Evolutionary conservation across 2,888 invertebrate genomes (phyloP).

Genomic region (Erebia aethiops): DNA sequence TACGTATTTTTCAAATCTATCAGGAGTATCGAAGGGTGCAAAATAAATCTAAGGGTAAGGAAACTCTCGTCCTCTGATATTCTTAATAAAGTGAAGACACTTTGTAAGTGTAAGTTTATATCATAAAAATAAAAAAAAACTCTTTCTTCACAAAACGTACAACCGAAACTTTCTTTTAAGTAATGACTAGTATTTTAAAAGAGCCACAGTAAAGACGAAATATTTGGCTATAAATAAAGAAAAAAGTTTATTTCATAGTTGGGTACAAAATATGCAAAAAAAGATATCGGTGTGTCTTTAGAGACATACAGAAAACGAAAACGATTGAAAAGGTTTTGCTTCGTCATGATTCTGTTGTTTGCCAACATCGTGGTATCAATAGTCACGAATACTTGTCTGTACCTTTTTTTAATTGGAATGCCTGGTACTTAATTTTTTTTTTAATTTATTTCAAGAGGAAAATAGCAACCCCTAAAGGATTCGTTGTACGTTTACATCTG

Average conservation of each 20-base stretch:
- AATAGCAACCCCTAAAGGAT: no score
- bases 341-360: constrained; percentile 46
- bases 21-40: no score
- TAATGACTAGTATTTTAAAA: constrained; percentile 31
- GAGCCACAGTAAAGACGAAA: constrained; percentile 53
- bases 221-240: constrained; percentile 61
- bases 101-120: constrained; percentile 10
- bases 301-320: constrained; percentile 47
- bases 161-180: constrained; percentile 15
- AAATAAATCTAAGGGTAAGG: no score
- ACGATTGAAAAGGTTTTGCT: constrained; percentile 62
- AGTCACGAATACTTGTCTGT: no score
- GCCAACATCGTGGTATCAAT: not conserved
- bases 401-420: no score
- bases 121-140: constrained; percentile 11
- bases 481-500: no score
- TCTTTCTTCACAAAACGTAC: constrained; percentile 9
- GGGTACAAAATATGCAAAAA: constrained; percentile 50
- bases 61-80: no score
- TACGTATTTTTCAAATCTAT: no score
- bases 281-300: constrained; percentile 51
- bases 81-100: not conserved
- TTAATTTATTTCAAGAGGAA: no score
- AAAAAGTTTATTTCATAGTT: constrained; percentile 53
- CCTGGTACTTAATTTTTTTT: no score